Conservation (phyloP, 1,140 invertebrate species). For the Drosophila sp. region DNA sequence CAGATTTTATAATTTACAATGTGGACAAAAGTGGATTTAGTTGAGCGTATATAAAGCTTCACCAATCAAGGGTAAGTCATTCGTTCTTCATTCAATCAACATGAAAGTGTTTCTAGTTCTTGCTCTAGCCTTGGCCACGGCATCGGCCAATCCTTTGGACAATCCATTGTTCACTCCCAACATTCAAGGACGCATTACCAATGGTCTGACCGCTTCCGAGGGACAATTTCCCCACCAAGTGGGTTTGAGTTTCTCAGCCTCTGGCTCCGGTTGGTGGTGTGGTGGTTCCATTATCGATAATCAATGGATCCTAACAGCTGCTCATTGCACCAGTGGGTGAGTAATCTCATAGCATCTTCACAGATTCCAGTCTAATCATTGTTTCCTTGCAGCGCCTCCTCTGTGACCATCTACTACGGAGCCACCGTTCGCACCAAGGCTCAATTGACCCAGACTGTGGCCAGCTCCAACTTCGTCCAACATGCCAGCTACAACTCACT, state of each 20-base stretch:
- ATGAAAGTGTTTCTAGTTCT: too few relatives aligned
- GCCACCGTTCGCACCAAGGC: constrained; percentile 45
- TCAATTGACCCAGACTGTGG: constrained; percentile 40
- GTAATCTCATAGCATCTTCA: background rate
- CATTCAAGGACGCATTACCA: background rate
- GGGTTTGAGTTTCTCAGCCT: background rate
- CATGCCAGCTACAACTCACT: constrained; percentile 35
- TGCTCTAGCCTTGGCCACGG: background rate
- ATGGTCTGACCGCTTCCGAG: background rate
- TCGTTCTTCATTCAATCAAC: too few relatives aligned
- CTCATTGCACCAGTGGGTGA: constrained; percentile 83
- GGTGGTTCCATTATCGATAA: constrained; percentile 85
- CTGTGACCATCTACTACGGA: constrained; percentile 42
- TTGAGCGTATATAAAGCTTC: background rate
- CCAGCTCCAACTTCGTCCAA: constrained; percentile 38
- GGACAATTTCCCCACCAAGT: constrained; percentile 8
- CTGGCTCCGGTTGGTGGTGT: constrained; percentile 72
- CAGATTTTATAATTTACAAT: constrained; percentile 1
- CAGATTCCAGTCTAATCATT: background rate
- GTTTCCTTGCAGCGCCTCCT: constrained; percentile 23
- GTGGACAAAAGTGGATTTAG: background rate
- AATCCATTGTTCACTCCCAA: background rate
- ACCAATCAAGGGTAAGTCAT: background rate
- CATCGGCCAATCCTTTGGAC: background rate
- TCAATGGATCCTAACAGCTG: constrained; percentile 85